Conservation (phyloP, 2,888 invertebrate species). For the Drosophila leonis region DNA sequence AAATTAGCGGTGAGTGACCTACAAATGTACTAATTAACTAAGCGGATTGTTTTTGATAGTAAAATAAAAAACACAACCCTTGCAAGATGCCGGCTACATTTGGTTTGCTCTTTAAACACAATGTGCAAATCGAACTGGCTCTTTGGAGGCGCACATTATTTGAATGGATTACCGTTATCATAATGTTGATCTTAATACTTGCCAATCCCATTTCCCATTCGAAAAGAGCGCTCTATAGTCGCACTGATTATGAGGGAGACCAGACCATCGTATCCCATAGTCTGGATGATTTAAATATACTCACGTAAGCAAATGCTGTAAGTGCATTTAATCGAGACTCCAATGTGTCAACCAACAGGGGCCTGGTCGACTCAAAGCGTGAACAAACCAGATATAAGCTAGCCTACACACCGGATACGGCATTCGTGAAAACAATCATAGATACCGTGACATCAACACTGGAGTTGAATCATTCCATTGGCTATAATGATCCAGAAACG, state of each 20-base stretch:
- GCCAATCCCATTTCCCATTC: constrained; percentile 52
- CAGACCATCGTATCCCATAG: constrained; percentile 38
- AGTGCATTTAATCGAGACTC: not conserved
- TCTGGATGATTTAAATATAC: constrained; percentile 52
- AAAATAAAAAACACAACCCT: not conserved
- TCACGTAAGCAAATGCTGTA: constrained; percentile 60
- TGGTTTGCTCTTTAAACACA: constrained; percentile 57
- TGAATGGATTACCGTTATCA: constrained; percentile 62
- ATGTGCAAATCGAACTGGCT: constrained; percentile 59
- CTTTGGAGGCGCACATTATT: constrained; percentile 54
- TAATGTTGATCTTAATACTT: constrained; percentile 55
- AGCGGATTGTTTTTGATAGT: not conserved
- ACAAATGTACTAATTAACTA: constrained; percentile 13
- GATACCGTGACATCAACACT: constrained; percentile 42
- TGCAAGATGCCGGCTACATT: constrained; percentile 63
- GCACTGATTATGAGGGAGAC: constrained; percentile 32
- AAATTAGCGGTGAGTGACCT: constrained; percentile 12
- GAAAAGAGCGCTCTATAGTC: constrained; percentile 47
- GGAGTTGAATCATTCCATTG: constrained; percentile 43
- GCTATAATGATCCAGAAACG: constrained; percentile 22
- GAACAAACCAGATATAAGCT: constrained; percentile 59
- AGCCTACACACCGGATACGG: constrained; percentile 58
- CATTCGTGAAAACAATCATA: constrained; percentile 31
- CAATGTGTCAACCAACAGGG: constrained; percentile 21
- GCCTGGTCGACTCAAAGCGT: constrained; percentile 46